Conservation (phyloP, 64 coral and sea anemone species). For the Porites australiensis region DNA sequence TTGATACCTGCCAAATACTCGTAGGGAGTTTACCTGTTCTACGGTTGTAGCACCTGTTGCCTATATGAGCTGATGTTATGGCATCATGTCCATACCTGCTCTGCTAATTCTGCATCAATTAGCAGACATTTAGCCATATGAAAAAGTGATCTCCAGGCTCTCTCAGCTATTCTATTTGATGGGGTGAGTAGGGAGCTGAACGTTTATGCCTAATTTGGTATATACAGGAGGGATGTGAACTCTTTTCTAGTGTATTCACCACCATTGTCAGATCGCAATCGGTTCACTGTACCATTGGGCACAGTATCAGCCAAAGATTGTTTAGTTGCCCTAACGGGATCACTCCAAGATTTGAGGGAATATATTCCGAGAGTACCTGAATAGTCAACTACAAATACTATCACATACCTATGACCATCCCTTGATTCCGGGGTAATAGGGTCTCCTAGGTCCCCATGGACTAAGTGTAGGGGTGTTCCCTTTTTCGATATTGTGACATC, state of each 20-base stretch:
- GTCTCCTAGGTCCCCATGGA: constrained; percentile 46
- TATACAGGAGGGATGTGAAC: constrained; percentile 40
- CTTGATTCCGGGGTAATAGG: constrained; percentile 31
- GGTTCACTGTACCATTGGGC: constrained; percentile 53
- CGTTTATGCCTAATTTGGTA: constrained; percentile 34
- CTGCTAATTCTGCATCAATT: constrained; percentile 15
- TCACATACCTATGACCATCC: constrained; percentile 51
- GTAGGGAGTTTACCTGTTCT: constrained; percentile 35
- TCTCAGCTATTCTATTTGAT: constrained; percentile 63
- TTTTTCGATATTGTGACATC: constrained; percentile 29
- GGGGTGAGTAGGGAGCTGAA: constrained; percentile 44
- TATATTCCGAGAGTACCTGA: constrained; percentile 49
- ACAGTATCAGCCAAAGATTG: constrained; percentile 62
- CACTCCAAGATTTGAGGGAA: constrained; percentile 48
- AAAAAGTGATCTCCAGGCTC: constrained; percentile 59
- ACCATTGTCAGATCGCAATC: constrained; percentile 49
- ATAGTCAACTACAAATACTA: constrained; percentile 53
- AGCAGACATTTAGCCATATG: constrained; percentile 69
- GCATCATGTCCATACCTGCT: constrained; percentile 55
- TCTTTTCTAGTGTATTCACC: constrained; percentile 32
- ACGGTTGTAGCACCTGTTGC: constrained; percentile 60
- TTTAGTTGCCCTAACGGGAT: constrained; percentile 41
- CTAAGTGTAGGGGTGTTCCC: constrained; percentile 37
- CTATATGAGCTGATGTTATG: constrained; percentile 22
- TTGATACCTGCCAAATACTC: constrained; percentile 19